These are phyloP conservation scores for Caenorhabditis zanzibari DNA, from an alignment of 2,888 invertebrate genomes.

Conservation along the genomic window DNA sequence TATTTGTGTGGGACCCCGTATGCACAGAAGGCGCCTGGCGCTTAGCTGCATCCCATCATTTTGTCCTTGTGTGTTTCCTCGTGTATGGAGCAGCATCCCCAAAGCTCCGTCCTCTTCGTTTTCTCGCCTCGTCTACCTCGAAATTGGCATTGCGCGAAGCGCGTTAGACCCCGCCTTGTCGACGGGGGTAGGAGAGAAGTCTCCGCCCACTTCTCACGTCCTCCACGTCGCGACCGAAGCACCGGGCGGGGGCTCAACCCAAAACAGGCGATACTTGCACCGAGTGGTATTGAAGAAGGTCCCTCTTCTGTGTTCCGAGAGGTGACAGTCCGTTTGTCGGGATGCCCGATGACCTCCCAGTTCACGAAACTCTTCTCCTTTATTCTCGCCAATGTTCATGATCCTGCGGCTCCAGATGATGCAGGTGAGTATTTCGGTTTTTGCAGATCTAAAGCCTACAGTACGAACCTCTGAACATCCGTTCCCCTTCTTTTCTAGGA, in stretches of 20 bases:
- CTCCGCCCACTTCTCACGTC: constrained; percentile 40
- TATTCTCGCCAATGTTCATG: constrained; percentile 82
- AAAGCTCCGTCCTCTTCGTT: constrained; percentile 46
- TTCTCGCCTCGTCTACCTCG: constrained; percentile 66
- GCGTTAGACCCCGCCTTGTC: constrained; percentile 56
- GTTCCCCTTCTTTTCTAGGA: too few species aligned
- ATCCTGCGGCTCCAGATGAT: constrained; percentile 79
- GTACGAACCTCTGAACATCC: too few species aligned
- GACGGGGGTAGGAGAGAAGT: constrained; percentile 29
- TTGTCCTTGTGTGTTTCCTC: constrained; percentile 50
- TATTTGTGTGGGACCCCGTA: constrained; percentile 42
- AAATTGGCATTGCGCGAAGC: constrained; percentile 61
- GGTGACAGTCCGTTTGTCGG: constrained; percentile 28
- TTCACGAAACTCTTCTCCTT: constrained; percentile 83
- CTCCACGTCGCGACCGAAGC: constrained; percentile 50
- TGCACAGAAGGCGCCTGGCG: constrained; percentile 45
- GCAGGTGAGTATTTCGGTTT: constrained; percentile 60
- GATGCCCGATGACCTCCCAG: constrained; percentile 86
- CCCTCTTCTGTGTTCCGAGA: not conserved
- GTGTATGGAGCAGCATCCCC: constrained; percentile 37
- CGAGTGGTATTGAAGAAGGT: constrained; percentile 13
- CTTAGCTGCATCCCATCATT: constrained; percentile 50
- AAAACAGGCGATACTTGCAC: constrained; percentile 51
- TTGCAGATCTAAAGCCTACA: not conserved
- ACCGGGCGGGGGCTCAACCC: constrained; percentile 54